A percentile compares a stretch with the other conserved stretches of the same genome.
These are phyloP conservation scores for Triplophysa yarkandensis DNA, from an alignment of 2,797 vertebrate species.

Conservation along the genomic window DNA sequence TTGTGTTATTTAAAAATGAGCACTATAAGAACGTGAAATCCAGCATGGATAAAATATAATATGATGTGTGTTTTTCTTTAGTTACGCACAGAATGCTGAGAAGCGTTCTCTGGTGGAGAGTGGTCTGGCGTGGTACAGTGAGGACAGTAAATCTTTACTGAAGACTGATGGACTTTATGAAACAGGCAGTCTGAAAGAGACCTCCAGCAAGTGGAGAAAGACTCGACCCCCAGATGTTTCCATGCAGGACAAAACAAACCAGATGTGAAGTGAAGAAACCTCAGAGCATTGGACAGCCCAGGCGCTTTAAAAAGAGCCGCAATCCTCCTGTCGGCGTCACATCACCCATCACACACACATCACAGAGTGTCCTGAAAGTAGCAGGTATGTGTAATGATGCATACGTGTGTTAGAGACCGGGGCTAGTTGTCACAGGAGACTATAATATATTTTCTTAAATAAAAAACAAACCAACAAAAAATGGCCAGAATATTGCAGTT, in stretches of 20 bases:
- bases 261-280: constrained; percentile 89
- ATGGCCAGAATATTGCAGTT: no score
- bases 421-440: background rate
- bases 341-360: constrained; percentile 94
- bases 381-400: constrained; percentile 78
- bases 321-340: constrained; percentile 92
- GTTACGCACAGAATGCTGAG: constrained; percentile 97
- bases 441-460: no score
- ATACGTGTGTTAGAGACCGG: background rate
- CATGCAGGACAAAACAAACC: constrained; percentile 67
- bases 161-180: constrained; percentile 84
- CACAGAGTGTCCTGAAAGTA: constrained; percentile 89
- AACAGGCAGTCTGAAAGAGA: constrained; percentile 93
- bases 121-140: constrained; percentile 94
- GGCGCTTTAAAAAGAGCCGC: constrained; percentile 86
- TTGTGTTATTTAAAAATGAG: no score
- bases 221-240: constrained; percentile 78
- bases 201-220: constrained; percentile 92
- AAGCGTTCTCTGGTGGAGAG: constrained; percentile 96
- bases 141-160: constrained; percentile 83
- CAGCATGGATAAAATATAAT: background rate
- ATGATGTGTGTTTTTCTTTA: constrained; percentile 60
- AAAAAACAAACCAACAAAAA: no score
- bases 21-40: background rate
- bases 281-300: constrained; percentile 83